Evolutionary conservation across 2,888 invertebrate genomes (phyloP), one percentile per base, ranked within the genome.

Genomic region (Acrobeloides nanus): DNA sequence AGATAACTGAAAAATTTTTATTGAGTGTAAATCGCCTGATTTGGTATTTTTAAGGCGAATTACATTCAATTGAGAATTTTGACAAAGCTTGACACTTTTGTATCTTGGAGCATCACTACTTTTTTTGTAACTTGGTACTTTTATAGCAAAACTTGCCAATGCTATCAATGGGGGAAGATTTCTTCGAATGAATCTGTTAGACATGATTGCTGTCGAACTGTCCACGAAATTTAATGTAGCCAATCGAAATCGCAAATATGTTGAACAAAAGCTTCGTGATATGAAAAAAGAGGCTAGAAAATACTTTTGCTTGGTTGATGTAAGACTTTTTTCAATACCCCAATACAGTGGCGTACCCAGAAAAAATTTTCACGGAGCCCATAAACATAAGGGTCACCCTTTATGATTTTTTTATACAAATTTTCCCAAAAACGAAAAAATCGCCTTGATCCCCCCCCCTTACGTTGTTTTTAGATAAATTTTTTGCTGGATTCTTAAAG

Each of bases 241-340:
- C 7, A 48, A 27, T 8, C 25, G 52, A 15, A 35, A 35, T 18
- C 51, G 52, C 10, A 53, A 55, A 26, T 51, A 55, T 25, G 52
- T 51, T 3, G 52, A 51, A 29, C 52, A 51, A 21, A 51, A 51
- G 27, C 23, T 51, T 18, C 24, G 52, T 12, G 52, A 51, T 25
- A 51, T 51, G 52, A 51, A 51, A 27, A 51, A 51, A 26, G 55
- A 51, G 21, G 52, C 53, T 25, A 12, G 52, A 7, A 50, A 50
- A 18, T 50, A 44, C 32, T 24, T 51, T 1, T 37, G 38, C 21
- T 21, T 42, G 43, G 43, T 39, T 24, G 38, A 42, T 23, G 40
- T 40, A 15, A 40, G 40, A n/a, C n/a, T n/a, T n/a, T n/a, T n/a
- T n/a, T n/a, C n/a, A n/a, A n/a, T n/a, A n/a, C n/a, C n/a, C n/a